Base-by-base conservation (phyloP, 2,888 invertebrate species). In the Himalopsyche japonica region DNA sequence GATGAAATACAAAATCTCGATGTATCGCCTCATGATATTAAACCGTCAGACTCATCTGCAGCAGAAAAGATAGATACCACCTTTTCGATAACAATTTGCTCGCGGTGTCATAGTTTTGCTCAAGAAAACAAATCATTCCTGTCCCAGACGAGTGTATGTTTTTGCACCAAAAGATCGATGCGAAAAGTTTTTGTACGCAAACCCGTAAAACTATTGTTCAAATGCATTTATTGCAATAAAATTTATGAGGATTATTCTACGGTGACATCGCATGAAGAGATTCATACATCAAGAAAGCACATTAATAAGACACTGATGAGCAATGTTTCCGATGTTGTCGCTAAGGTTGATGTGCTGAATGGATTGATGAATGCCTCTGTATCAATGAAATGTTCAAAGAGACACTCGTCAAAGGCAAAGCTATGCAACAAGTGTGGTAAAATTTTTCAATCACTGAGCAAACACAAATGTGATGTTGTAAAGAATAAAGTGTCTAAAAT, bases 391-490 rank as follows among this genome's bases (percentile, higher is more conserved):
- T 27, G 15, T 70, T 70, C 27, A 0, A 70, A 15, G 27, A 15
- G 30, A 12, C 24, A 27, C 27, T 1, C 27, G 8, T 70, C 70
- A 1, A 83, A 18, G 12, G 80, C 76, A 20, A 84, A 84, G 48
- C 27, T 79, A 4, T 84, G 84, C 34, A 80, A 84, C n/a, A 32
- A 70, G 27, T 84, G 84, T 43, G 84, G 84, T 2, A 81, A 84
- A 82, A 34, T 82, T 30, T 24, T 84, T 4, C 77, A 27, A 5
- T 57, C 81, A 24, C 32, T 84, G 30, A 47, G 32, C 10, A 84
- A 84, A 70, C 84, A 84, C 32, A 84, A 84, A 77, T 84, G 84
- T 32, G 24, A n/a, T 20, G 30, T 30, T 37, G 57, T 57, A 70
- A 79, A 24, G 27, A 43, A 34, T 24, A 27, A 79, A 24, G 34